Conservation (phyloP, 2,888 invertebrate species). For the Polyommatus iphigenia region DNA sequence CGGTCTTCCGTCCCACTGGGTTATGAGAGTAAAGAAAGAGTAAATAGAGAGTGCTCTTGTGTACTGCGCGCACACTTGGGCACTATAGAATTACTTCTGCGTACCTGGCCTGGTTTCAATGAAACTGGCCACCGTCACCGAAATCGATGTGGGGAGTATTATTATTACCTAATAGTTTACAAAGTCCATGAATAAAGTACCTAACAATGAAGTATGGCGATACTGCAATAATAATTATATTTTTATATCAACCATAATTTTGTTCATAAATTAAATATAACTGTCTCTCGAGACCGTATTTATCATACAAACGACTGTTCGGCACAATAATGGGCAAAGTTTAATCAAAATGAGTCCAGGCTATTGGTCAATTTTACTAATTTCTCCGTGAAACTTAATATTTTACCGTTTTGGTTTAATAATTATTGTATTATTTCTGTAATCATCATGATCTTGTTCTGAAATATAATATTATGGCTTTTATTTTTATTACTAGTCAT, state of each 20-base stretch:
- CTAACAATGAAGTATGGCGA: neutral
- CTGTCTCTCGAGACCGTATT: neutral
- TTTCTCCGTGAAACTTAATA: neutral
- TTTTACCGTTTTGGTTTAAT: neutral
- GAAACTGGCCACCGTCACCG: no score
- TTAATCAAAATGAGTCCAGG: conserved; percentile 4
- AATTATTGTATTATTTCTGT: no score
- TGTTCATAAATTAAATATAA: conserved; percentile 15
- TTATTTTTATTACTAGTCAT: no score
- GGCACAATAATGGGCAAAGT: conserved; percentile 17
- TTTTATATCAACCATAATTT: neutral
- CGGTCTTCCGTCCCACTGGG: no score
- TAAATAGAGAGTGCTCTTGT: no score
- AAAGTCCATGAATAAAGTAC: neutral
- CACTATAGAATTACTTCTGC: no score
- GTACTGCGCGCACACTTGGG: no score
- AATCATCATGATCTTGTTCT: no score
- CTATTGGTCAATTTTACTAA: neutral
- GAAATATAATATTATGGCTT: no score
- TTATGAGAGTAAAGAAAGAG: no score
- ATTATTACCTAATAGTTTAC: neutral
- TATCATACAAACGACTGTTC: conserved; percentile 11
- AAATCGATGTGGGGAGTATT: no score
- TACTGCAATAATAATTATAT: neutral
- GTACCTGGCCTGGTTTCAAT: no score